These are phyloP conservation scores for Ophioninae sp. DNA, from an alignment of 2,888 invertebrate species.

Conservation along the genomic window DNA sequence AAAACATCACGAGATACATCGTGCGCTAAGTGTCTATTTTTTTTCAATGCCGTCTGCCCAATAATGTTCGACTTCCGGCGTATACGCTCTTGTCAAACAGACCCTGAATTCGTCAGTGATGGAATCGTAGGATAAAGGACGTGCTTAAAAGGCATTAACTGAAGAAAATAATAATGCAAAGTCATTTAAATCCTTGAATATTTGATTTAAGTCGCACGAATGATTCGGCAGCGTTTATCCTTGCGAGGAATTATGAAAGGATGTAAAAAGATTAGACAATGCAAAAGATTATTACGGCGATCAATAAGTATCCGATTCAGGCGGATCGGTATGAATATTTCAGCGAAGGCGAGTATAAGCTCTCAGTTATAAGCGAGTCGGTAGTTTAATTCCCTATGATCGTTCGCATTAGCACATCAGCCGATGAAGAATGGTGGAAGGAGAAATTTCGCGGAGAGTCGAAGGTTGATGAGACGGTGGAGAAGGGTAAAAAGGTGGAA, in stretches of 20 bases:
- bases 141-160: not conserved
- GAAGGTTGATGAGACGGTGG: not conserved
- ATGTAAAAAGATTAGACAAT: constrained; percentile 4
- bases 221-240: constrained; percentile 6
- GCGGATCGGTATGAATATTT: constrained; percentile 29
- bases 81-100: no score
- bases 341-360: constrained; percentile 36
- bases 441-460: constrained; percentile 32
- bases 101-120: not conserved
- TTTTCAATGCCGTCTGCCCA: no score
- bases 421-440: constrained; percentile 46
- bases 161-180: not conserved
- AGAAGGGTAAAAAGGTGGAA: constrained; percentile 33
- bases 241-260: not conserved
- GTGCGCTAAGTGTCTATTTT: no score
- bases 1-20: no score
- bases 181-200: not conserved
- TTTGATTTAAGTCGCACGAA: constrained; percentile 13
- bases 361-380: constrained; percentile 60
- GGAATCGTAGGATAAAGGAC: not conserved
- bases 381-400: constrained; percentile 75
- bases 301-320: constrained; percentile 23
- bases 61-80: no score
- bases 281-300: constrained; percentile 17
- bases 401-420: constrained; percentile 67